Evolutionary conservation across 1,140 invertebrate species (phyloP).

Genomic region (Macrocentrus cingulum): DNA sequence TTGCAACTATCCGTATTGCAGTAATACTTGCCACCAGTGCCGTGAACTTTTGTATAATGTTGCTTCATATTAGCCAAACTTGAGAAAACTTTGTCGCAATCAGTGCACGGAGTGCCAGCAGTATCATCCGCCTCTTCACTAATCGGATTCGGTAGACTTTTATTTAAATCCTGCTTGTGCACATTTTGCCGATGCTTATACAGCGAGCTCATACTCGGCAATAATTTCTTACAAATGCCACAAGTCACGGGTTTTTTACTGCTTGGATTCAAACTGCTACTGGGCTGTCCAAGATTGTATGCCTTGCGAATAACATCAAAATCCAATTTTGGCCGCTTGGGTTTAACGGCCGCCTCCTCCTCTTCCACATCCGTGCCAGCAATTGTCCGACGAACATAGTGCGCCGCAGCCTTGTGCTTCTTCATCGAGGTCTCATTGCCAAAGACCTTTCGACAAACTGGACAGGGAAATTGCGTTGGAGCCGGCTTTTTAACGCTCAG

Average conservation of each 20-base stretch:
- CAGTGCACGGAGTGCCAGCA: conserved; percentile 56
- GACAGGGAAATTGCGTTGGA: conserved; percentile 55
- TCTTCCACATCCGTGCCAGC: neutral
- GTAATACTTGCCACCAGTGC: conserved; percentile 13
- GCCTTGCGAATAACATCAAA: conserved; percentile 23
- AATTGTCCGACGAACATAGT: conserved; percentile 15
- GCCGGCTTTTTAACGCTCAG: conserved; percentile 49
- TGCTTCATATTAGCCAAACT: conserved; percentile 60
- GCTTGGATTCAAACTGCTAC: neutral
- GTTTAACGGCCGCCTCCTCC: conserved; percentile 8
- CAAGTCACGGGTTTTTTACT: conserved; percentile 46
- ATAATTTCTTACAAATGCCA: conserved; percentile 44
- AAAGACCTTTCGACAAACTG: conserved; percentile 61
- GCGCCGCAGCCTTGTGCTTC: conserved; percentile 53
- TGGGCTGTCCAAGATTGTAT: conserved; percentile 15
- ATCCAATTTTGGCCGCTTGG: conserved; percentile 26
- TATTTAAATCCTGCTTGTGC: conserved; percentile 35
- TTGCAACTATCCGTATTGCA: conserved; percentile 38
- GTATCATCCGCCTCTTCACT: conserved; percentile 26
- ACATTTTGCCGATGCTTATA: conserved; percentile 48
- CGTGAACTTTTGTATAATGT: conserved; percentile 50
- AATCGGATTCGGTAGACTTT: conserved; percentile 27
- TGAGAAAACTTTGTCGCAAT: conserved; percentile 62
- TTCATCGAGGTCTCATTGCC: conserved; percentile 57
- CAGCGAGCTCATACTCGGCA: conserved; percentile 47